These are phyloP conservation scores for Chrysogorgia sp. DNA, from an alignment of 92 coral and sea anemone species.

Conservation along the genomic window DNA sequence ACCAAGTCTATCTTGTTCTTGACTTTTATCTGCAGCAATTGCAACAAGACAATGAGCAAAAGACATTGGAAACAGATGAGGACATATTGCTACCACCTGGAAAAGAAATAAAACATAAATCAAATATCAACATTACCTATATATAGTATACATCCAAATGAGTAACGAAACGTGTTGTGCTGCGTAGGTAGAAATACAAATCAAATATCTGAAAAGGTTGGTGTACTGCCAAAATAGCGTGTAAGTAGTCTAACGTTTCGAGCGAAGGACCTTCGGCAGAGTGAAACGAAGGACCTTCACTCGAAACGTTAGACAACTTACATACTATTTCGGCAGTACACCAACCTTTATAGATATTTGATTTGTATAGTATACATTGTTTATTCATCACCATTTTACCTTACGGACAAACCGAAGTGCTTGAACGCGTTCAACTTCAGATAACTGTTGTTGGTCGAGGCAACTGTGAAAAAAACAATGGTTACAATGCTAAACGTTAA, in stretches of 20 bases:
- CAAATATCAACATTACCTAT: not conserved
- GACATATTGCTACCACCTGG: conserved; percentile 95
- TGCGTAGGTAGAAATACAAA: too few species aligned
- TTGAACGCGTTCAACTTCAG: conserved; percentile 96
- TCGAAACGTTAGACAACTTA: too few species aligned
- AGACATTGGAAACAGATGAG: conserved; percentile 86
- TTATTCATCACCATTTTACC: conserved; percentile 50
- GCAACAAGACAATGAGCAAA: conserved; percentile 90
- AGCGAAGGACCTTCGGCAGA: too few species aligned
- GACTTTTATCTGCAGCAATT: conserved; percentile 77
- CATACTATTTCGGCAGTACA: too few species aligned
- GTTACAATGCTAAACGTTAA: too few species aligned
- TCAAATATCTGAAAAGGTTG: too few species aligned
- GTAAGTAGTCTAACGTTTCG: too few species aligned
- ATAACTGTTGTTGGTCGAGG: conserved; percentile 73
- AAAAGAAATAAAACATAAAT: not conserved
- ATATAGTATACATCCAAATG: not conserved
- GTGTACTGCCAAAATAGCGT: too few species aligned
- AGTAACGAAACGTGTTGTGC: too few species aligned
- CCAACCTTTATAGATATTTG: too few species aligned
- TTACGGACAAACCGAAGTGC: conserved; percentile 91
- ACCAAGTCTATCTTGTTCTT: conserved; percentile 85
- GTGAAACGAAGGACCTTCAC: too few species aligned
- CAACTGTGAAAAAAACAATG: conserved; percentile 63
- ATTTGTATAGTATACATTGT: too few species aligned